Evolutionary conservation across 2,113 vertebrate species (phyloP).

Genomic region (Lepidothrix coronata): DNA sequence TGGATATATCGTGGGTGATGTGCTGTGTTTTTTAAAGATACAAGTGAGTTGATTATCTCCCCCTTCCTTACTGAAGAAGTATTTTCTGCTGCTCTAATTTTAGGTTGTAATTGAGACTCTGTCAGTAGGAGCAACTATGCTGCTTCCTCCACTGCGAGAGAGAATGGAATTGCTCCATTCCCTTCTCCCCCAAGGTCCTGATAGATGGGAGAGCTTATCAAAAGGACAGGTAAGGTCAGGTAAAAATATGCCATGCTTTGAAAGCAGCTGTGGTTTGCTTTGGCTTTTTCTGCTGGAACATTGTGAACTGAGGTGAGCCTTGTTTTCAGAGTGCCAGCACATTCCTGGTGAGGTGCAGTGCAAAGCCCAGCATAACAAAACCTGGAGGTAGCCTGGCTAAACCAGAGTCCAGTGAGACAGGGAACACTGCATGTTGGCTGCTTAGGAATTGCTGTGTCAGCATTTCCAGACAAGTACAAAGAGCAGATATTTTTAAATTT

Average conservation of each 20-base stretch:
- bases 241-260: neutral
- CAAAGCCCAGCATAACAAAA: neutral
- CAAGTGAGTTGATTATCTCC: neutral
- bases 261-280: neutral
- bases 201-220: slow-evolving; percentile 96
- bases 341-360: neutral
- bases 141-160: slow-evolving; percentile 92
- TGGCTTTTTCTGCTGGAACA: neutral
- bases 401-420: neutral
- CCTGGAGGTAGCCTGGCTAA: neutral
- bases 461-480: neutral
- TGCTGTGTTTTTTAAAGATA: neutral
- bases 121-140: slow-evolving; percentile 98
- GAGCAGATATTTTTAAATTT: neutral
- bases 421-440: neutral
- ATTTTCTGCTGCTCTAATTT: slow-evolving; percentile 30
- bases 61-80: neutral
- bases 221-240: slow-evolving; percentile 90
- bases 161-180: slow-evolving; percentile 97
- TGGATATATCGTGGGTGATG: neutral
- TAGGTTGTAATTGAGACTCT: slow-evolving; percentile 97
- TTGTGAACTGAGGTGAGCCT: neutral
- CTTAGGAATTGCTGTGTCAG: neutral
- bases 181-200: slow-evolving; percentile 94
- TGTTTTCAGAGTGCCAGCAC: neutral